Evolutionary conservation across 1,140 invertebrate species (phyloP), one percentile per base, ranked within the genome.

Genomic region (Asobara japonica): DNA sequence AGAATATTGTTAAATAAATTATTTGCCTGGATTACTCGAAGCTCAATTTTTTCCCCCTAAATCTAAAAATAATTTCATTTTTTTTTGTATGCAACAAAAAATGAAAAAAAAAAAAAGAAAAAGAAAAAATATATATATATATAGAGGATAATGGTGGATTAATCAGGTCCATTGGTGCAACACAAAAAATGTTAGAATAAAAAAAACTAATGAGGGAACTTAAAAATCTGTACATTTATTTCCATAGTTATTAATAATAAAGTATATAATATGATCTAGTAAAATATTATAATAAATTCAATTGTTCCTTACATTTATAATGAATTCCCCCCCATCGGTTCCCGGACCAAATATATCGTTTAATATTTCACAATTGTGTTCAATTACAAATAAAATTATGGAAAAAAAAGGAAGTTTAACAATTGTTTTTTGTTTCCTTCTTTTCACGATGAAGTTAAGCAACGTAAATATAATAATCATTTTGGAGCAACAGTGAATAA

Each of bases 151-250:
- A 25, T 36, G 38, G 22, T 10, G 33, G 22, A 65, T 65, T 41
- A 65, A 65, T 38, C 25, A 41, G 33, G 64, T 65, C 64, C 64
- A 65, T 65, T 41, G 36, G 36, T 48, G 41, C 41, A 20, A 67
- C n/a, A 38, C 13, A 66, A 45, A 8, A 67, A 45, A 60, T 2
- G 25, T 70, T 74, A 72, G 69, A 69, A 68, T 74, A 62, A 41
- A 77, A 72, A 74, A 77, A 71, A 73, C 65, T 51, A 70, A 76
- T 76, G 48, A 69, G 61, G 77, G 74, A 79, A 80, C 66, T 80
- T 80, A 78, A 79, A 82, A 79, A 78, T 77, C 75, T 78, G 81
- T 82, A 77, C 72, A 81, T 76, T 81, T 74, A 78, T 80, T 81
- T 75, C 60, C 78, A 78, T 78, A 77, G 76, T 79, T 76, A 75